These are phyloP conservation scores for Dendroctonus ponderosae DNA, from an alignment of 1,140 invertebrate genomes.

Conservation along the genomic window DNA sequence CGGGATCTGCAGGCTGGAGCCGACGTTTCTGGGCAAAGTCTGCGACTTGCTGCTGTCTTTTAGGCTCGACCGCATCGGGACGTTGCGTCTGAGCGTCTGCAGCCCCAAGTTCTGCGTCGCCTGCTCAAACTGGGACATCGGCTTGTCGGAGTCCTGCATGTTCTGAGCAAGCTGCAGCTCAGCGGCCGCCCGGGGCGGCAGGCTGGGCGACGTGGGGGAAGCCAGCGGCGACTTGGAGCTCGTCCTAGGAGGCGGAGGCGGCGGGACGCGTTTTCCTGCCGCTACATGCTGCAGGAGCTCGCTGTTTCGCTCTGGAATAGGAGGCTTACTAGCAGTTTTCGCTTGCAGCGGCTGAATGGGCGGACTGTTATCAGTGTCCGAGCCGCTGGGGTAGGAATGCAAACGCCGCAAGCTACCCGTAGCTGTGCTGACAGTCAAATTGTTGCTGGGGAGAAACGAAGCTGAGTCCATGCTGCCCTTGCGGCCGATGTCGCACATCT, in stretches of 20 bases:
- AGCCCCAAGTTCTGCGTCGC: constrained; percentile 49
- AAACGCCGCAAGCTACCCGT: constrained; percentile 64
- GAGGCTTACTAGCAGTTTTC: constrained; percentile 61
- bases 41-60: constrained; percentile 48
- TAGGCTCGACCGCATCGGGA: constrained; percentile 46
- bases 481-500: constrained; percentile 55
- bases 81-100: constrained; percentile 46
- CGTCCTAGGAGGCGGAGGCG: constrained; percentile 80
- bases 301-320: constrained; percentile 74
- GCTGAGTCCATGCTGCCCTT: constrained; percentile 59
- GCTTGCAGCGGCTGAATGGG: constrained; percentile 56
- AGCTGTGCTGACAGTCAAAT: constrained; percentile 46
- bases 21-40: constrained; percentile 49
- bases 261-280: constrained; percentile 72
- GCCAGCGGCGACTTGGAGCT: constrained; percentile 77
- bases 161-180: constrained; percentile 49
- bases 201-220: constrained; percentile 69
- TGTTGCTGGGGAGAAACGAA: constrained; percentile 48
- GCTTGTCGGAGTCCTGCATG: constrained; percentile 48
- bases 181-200: constrained; percentile 55
- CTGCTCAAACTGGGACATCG: constrained; percentile 48
- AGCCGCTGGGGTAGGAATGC: constrained; percentile 73
- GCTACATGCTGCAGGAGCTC: constrained; percentile 64
- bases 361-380: constrained; percentile 69
- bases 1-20: constrained; percentile 48